Conservation (phyloP, 2,113 vertebrate species). For the Oxygymnocypris stewartii region DNA sequence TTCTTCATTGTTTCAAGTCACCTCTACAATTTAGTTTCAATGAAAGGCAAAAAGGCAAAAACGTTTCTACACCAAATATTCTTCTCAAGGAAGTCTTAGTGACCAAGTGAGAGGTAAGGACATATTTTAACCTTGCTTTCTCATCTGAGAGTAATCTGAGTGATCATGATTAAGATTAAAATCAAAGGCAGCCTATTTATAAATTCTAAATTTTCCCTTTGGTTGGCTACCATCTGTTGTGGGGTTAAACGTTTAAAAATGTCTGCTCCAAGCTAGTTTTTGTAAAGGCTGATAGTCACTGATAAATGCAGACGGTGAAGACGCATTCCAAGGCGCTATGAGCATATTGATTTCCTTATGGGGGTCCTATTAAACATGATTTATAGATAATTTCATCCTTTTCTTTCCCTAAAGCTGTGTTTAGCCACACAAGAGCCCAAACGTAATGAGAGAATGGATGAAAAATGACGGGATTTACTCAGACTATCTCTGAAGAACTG, state of each 20-base stretch:
- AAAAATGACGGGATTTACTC: conserved; percentile 52
- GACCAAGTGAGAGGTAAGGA: neutral
- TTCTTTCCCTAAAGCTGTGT: conserved; percentile 52
- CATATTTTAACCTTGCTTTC: neutral
- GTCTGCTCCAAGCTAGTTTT: conserved; percentile 43
- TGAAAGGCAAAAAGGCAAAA: neutral
- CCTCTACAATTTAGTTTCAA: neutral
- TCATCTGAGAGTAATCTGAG: neutral
- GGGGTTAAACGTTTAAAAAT: conserved; percentile 41
- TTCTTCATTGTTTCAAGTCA: neutral
- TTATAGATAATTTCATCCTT: conserved; percentile 55
- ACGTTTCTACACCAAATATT: neutral
- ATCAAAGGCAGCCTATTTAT: neutral
- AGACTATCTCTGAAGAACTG: conserved; percentile 6
- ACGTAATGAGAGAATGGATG: conserved; percentile 52
- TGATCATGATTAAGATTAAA: neutral
- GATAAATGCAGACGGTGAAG: conserved; percentile 52
- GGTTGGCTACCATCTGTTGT: conserved; percentile 12
- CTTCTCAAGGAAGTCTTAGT: neutral
- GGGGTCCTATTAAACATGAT: conserved; percentile 66
- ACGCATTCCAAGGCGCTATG: conserved; percentile 56
- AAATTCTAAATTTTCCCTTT: conserved; percentile 12
- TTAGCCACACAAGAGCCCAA: conserved; percentile 53
- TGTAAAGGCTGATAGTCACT: conserved; percentile 40
- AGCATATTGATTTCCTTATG: conserved; percentile 63